These are phyloP conservation scores for Ailurus styani DNA, from an alignment of 2,113 vertebrate genomes.

Conservation along the genomic window DNA sequence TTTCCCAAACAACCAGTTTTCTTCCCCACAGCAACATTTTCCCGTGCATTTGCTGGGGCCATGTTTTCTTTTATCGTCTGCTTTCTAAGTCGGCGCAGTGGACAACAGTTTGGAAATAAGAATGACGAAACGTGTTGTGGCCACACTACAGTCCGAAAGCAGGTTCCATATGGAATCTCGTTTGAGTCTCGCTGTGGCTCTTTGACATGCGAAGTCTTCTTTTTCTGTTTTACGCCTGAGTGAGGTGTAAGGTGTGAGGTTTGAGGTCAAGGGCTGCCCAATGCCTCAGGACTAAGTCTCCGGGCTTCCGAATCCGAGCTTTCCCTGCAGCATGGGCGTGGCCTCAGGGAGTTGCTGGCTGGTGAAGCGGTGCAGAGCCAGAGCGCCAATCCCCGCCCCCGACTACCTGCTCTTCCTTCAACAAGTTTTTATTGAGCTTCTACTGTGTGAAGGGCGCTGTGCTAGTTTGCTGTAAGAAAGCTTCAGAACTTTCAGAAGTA, in stretches of 20 bases:
- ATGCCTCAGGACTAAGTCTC: not conserved
- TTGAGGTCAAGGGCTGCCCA: not conserved
- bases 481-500: not conserved
- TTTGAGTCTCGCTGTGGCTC: not conserved
- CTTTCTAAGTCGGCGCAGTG: not conserved
- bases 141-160: not conserved
- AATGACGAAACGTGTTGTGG: not conserved
- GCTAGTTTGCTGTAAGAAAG: not conserved
- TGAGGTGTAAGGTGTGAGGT: not conserved
- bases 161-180: too few species aligned
- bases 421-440: not conserved
- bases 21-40: not conserved
- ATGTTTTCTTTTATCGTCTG: not conserved
- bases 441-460: not conserved
- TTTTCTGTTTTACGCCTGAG: not conserved
- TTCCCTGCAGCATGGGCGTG: not conserved
- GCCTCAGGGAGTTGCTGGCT: not conserved
- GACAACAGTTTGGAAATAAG: not conserved
- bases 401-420: not conserved
- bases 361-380: not conserved
- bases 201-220: not conserved
- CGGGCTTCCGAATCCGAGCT: not conserved
- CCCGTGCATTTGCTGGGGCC: not conserved
- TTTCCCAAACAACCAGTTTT: not conserved
- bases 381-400: not conserved